phyloP scores from a whole-genome alignment of 1,140 invertebrate genomes.

The Ostrea edulis region DNA sequence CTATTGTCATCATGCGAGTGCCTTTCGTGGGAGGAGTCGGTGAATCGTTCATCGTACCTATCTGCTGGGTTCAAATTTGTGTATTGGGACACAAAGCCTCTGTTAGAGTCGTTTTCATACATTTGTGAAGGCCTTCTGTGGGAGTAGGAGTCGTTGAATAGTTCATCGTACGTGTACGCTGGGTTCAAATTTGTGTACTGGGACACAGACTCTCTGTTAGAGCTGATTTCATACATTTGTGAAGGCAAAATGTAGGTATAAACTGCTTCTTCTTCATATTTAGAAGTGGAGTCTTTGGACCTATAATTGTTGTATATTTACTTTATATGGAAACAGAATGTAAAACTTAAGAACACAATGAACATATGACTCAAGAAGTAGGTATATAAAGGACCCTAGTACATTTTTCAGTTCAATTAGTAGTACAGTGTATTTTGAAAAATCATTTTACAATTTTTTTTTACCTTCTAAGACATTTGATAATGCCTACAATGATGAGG shows the following conservation, averaged over 20 bases:
- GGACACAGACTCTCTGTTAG: not conserved
- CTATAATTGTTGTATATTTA: not conserved
- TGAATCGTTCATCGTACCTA: not conserved
- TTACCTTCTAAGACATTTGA: not conserved
- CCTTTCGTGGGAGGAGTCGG: not conserved
- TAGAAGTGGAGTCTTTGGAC: not conserved
- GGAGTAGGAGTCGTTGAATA: not conserved
- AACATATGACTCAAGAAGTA: too few species aligned
- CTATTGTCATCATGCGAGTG: not conserved
- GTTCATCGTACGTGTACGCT: not conserved
- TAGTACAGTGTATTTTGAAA: too few species aligned
- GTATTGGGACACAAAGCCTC: not conserved
- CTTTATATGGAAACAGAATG: too few species aligned
- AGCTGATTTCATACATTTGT: not conserved
- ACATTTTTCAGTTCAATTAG: too few species aligned
- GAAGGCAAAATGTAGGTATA: not conserved
- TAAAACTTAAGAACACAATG: too few species aligned
- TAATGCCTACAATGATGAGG: not conserved
- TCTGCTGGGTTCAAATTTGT: not conserved
- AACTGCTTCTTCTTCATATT: not conserved
- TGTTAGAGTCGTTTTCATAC: not conserved
- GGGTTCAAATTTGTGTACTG: not conserved
- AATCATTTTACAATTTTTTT: too few species aligned
- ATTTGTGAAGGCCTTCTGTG: too few species aligned
- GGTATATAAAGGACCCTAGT: too few species aligned